phyloP scores from a whole-genome alignment of 2,888 invertebrate species.

The Caenorhabditis sp. region DNA sequence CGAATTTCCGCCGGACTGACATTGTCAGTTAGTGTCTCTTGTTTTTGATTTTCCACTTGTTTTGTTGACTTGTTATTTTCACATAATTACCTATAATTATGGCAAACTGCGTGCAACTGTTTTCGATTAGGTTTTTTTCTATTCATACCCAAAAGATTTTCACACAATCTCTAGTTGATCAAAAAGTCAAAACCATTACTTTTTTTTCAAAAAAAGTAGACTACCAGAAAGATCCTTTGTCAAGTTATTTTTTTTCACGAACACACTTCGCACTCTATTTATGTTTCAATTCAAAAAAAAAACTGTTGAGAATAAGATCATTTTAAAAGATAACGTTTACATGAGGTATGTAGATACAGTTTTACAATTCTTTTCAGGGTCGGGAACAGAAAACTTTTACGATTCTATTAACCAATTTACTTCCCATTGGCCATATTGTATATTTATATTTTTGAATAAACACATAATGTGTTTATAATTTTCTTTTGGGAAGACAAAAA shows the following conservation, averaged over 20 bases:
- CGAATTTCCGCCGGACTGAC: neutral
- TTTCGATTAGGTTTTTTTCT: no score
- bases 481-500: no score
- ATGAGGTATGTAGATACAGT: neutral
- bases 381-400: neutral
- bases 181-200: neutral
- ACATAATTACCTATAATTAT: neutral
- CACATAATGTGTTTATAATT: no score
- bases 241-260: neutral
- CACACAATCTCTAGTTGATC: no score
- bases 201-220: neutral
- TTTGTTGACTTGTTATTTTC: neutral
- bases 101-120: neutral
- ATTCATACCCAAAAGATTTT: no score
- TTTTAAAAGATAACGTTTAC: neutral
- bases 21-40: neutral
- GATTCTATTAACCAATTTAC: neutral
- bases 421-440: no score
- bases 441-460: no score
- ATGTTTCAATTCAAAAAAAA: neutral
- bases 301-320: neutral
- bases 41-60: neutral
- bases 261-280: neutral
- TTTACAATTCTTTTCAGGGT: constrained; percentile 1
- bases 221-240: neutral